Evolutionary conservation across 2,797 vertebrate genomes (phyloP), one percentile per base, ranked within the genome.

Genomic region (Pseudochromis fuscus): DNA sequence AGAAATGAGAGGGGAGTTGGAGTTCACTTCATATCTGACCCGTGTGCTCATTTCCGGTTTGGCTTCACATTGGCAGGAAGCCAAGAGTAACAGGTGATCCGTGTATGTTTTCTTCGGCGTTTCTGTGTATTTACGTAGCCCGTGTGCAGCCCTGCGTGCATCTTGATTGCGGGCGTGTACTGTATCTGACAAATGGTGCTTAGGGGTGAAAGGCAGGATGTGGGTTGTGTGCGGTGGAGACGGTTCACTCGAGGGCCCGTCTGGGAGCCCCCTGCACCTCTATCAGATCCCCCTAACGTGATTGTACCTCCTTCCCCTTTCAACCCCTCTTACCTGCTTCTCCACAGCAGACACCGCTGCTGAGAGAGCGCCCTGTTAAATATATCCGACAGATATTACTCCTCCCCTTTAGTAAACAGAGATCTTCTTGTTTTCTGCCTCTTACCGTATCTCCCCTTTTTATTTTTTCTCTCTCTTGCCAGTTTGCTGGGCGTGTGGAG

Each of bases 81-180:
- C 96, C 96, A 96, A 93, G 86, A 95, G 93, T 95, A 96, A 97
- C 96, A 98, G 96, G 96, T 98, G 96, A 97, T 95, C 92, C 61
- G 12, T 40, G 38, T 56, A 27, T 27, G 18, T n/a, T n/a, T 19
- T 30, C 57, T 45, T 76, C 42, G 66, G 25, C 46, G 21, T 59
- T 45, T 70, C 16, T 50, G 67, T 88, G 89, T 92, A 87, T 92
- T 83, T 84, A 89, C 93, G 87, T 93, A 85, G 23, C 37, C 24
- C 92, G 82, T 84, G 90, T 93, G 87, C 93, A 84, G 27, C n/a
- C n/a, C 18, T 89, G 88, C 90, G 84, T 87, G 79, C 44, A 19
- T 55, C 64, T 64, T 52, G 55, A 67, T 70, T 80, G 21, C 84
- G 77, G 49, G 76, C 83, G 19, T 63, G 9, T 21, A 31, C 50